A percentile compares a stretch with the other conserved stretches of the same genome.
These are phyloP conservation scores for Ecliptopera silaceata DNA, from an alignment of 2,888 invertebrate genomes.

Conservation along the genomic window DNA sequence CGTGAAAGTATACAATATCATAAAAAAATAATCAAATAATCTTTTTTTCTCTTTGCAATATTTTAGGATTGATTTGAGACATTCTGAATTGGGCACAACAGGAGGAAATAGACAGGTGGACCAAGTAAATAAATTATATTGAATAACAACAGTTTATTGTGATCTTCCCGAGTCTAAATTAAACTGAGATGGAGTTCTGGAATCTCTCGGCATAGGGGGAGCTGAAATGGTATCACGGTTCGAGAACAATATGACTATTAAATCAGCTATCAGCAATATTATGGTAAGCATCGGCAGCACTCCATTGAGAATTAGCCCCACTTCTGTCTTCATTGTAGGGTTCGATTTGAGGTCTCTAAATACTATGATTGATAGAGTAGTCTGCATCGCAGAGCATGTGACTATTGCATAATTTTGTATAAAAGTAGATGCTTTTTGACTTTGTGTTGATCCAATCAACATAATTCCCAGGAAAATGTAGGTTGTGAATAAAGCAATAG, in stretches of 20 bases:
- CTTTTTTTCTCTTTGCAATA: too few relatives aligned
- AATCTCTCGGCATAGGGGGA: slow-evolving; percentile 18
- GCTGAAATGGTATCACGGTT: slow-evolving; percentile 38
- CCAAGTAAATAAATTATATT: too few relatives aligned
- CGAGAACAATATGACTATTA: slow-evolving; percentile 54
- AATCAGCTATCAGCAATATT: slow-evolving; percentile 56
- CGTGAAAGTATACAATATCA: too few relatives aligned
- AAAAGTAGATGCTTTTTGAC: slow-evolving; percentile 50
- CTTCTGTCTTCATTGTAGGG: slow-evolving; percentile 31
- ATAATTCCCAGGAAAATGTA: slow-evolving; percentile 56
- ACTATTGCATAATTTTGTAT: slow-evolving; percentile 59
- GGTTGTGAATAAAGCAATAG: slow-evolving; percentile 57
- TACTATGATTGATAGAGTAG: slow-evolving; percentile 48
- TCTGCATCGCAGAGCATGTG: slow-evolving; percentile 50
- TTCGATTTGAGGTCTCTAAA: slow-evolving; percentile 46
- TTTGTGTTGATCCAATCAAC: slow-evolving; percentile 41
- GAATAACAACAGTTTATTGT: neutral
- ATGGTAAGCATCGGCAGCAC: slow-evolving; percentile 61
- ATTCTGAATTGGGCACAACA: too few relatives aligned
- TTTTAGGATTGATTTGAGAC: too few relatives aligned
- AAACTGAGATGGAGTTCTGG: slow-evolving; percentile 5
- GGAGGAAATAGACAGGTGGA: too few relatives aligned
- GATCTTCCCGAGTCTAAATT: slow-evolving; percentile 6
- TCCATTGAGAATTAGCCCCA: slow-evolving; percentile 55
- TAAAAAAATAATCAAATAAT: too few relatives aligned